Evolutionary conservation across 2,113 vertebrate species (phyloP).

Genomic region (Bufo bufo): DNA sequence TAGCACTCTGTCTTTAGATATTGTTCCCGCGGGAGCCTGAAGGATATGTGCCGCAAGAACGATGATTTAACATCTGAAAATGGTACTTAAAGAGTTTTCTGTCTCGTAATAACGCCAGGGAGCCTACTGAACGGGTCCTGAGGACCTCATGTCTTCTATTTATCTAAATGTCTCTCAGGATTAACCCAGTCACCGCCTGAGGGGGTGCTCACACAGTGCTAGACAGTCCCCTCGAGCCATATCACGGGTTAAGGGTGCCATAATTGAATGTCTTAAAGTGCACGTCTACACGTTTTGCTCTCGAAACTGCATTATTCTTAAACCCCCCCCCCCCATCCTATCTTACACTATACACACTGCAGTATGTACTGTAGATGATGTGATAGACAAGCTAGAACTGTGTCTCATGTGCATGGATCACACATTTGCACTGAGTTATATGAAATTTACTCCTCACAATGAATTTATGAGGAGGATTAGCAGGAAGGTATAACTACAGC

Average conservation of each 20-base stretch:
- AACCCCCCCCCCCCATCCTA: slow-evolving; percentile 54
- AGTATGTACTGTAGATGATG: neutral
- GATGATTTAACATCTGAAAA: slow-evolving; percentile 84
- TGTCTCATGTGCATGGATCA: neutral
- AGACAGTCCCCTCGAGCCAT: slow-evolving; percentile 16
- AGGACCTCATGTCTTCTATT: slow-evolving; percentile 80
- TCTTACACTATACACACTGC: neutral
- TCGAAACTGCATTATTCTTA: slow-evolving; percentile 9
- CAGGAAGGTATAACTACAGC: neutral
- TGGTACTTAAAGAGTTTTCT: slow-evolving; percentile 81
- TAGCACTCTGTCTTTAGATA: slow-evolving; percentile 80
- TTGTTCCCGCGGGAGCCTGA: slow-evolving; percentile 77
- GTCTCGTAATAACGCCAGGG: slow-evolving; percentile 77
- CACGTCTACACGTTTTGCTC: slow-evolving; percentile 30
- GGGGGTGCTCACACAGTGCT: neutral
- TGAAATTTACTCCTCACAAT: neutral
- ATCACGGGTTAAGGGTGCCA: slow-evolving; percentile 29
- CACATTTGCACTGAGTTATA: neutral
- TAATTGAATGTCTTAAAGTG: slow-evolving; percentile 53
- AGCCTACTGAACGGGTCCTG: slow-evolving; percentile 76
- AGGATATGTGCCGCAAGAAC: slow-evolving; percentile 73
- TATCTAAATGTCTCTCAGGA: slow-evolving; percentile 79
- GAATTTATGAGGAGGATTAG: neutral
- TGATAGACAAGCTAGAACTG: neutral
- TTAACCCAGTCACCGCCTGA: slow-evolving; percentile 69